A percentile compares a stretch with the other conserved stretches of the same genome.
These are phyloP conservation scores for Penaeus indicus DNA, from an alignment of 1,140 invertebrate species.

Conservation along the genomic window DNA sequence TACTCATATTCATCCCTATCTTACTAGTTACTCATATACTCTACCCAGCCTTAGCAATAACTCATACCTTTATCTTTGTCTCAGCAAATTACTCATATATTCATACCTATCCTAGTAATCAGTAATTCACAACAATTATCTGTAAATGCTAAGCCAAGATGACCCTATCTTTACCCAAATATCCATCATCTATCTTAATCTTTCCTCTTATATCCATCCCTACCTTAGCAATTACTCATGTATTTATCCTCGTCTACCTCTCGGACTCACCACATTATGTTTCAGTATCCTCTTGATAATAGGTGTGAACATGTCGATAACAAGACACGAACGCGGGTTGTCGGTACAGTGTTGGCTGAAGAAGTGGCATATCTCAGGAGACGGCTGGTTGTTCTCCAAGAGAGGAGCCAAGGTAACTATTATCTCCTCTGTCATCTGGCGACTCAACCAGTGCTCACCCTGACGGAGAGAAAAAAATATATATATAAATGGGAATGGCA, in stretches of 20 bases:
- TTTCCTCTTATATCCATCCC: constrained; percentile 28
- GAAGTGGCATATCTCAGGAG: constrained; percentile 77
- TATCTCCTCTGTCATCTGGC: constrained; percentile 72
- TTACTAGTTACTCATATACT: no score
- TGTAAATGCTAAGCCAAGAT: background rate
- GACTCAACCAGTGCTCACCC: constrained; percentile 65
- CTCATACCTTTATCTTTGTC: no score
- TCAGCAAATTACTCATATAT: background rate
- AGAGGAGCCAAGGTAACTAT: constrained; percentile 75
- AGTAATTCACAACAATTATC: background rate
- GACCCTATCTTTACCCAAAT: background rate
- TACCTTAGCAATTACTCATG: no score
- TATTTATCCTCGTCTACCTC: no score
- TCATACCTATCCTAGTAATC: background rate
- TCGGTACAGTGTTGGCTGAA: constrained; percentile 75
- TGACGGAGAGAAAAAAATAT: constrained; percentile 21
- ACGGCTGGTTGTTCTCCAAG: constrained; percentile 76
- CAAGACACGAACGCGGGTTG: constrained; percentile 75
- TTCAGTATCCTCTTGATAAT: constrained; percentile 86
- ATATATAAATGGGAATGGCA: background rate
- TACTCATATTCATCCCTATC: no score
- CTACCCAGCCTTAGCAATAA: no score
- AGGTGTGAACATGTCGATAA: constrained; percentile 78
- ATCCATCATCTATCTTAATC: background rate
- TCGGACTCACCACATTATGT: constrained; percentile 77